A percentile compares a stretch with the other conserved stretches of the same genome.
Conservation (phyloP, 2,113 vertebrate genomes). For the Neotoma lepida region DNA sequence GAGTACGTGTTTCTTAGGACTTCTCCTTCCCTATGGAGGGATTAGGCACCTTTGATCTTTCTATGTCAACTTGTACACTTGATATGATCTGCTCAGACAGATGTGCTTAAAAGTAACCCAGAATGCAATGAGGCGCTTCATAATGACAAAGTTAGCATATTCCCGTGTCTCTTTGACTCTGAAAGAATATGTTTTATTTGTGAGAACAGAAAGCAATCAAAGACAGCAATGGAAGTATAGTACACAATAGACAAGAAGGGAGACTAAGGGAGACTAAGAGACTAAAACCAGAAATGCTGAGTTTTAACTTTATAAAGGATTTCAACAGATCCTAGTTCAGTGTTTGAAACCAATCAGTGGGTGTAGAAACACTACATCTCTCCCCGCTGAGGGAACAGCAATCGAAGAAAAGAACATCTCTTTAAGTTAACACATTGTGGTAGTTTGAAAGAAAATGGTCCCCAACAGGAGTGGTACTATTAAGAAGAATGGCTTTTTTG, state of each 20-base stretch:
- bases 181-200: neutral
- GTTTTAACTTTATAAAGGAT: neutral
- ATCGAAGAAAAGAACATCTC: neutral
- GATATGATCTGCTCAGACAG: neutral
- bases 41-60: neutral
- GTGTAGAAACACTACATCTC: too few relatives aligned
- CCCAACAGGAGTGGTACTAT: too few relatives aligned
- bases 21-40: neutral
- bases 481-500: too few relatives aligned
- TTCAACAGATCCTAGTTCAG: neutral
- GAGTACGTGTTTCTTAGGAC: neutral
- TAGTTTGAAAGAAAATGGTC: too few relatives aligned
- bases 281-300: too few relatives aligned
- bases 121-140: neutral
- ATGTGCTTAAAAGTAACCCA: neutral
- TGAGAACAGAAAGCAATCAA: neutral
- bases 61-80: neutral
- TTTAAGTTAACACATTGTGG: too few relatives aligned
- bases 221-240: too few relatives aligned
- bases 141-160: neutral
- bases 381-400: neutral
- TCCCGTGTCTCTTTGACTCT: neutral
- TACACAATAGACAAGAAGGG: neutral
- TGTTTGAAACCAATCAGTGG: neutral
- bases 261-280: neutral